Base-by-base conservation (phyloP, 2,113 vertebrate species). In the Ptychochromis oligacanthus region DNA sequence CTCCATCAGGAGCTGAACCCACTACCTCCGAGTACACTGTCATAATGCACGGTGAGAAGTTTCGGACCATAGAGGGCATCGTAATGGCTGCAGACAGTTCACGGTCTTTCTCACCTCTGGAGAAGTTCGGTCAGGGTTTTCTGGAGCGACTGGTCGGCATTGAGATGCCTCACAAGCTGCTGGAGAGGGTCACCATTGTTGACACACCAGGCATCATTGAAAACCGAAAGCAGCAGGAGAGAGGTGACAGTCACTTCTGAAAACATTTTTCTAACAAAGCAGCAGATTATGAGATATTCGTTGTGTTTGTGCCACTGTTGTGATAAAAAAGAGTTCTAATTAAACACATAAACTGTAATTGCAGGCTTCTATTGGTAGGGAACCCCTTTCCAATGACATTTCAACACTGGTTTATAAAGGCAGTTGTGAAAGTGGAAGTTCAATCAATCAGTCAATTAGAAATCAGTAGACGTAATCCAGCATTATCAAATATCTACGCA, bases 21-120 rank as follows among this genome's bases (percentile, higher is more conserved):
- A 99, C 98, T 89, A 99, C 98, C 75, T 99, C 98, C 0, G 98
- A 99, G 94, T 99, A 99, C 95, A 99, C 98, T 0, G 98, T 99
- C 89, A 96, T 99, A 75, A 99, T 97, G 97, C 98, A 99, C 0
- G 98, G 98, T 2, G 96, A 98, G 64, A 99, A 99, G 94, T 94
- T 97, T 78, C 97, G 98, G 76, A 96, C 96, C 78, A 95, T 99
- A 0, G 98, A 99, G 90, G 98, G 98, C 60, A 98, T 99, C 0
- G 98, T 99, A 72, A 99, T 99, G 98, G 98, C 98, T 70, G 97
- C 98, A 1, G 98, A 99, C 94, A 99, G 98, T 0, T 92, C 97
- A 1, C 96, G 98, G 28, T 97, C 98, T 78, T 99, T 99, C 92
- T 99, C 97, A 0, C 97, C 98, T 1, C 95, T 99, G 43, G 98